Evolutionary conservation across 2,888 invertebrate species (phyloP).

Genomic region (Lasioglossum leucozonium): DNA sequence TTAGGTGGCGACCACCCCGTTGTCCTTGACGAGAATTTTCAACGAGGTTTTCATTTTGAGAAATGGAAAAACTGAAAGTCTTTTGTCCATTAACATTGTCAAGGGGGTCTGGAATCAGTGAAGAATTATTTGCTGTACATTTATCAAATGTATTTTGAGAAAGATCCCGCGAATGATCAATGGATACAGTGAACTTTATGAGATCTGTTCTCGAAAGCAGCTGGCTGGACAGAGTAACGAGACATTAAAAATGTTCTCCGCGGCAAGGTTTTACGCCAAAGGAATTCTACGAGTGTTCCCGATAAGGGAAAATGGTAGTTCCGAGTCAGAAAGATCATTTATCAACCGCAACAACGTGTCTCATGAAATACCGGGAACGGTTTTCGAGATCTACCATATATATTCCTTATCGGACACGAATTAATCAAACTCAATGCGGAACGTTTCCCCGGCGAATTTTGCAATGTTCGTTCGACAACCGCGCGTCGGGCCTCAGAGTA

Average conservation of each 20-base stretch:
- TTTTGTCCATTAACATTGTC: too few relatives aligned
- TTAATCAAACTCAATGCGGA: conserved; percentile 76
- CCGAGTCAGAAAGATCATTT: conserved; percentile 49
- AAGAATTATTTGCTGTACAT: background rate
- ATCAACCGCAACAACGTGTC: conserved; percentile 45
- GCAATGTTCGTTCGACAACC: conserved; percentile 60
- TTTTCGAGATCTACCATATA: conserved; percentile 52
- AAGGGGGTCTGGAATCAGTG: background rate
- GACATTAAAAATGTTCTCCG: conserved; percentile 3
- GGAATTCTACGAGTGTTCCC: background rate
- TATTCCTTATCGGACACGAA: conserved; percentile 75
- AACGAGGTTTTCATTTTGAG: too few relatives aligned
- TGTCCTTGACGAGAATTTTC: too few relatives aligned
- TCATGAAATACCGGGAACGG: conserved; percentile 47
- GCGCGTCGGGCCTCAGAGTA: conserved; percentile 53
- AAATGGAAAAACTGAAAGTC: too few relatives aligned
- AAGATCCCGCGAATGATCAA: background rate
- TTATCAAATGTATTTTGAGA: background rate
- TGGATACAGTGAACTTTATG: background rate
- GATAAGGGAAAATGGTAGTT: conserved; percentile 17
- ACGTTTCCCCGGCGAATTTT: conserved; percentile 61
- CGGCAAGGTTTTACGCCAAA: background rate
- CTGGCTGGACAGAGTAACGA: background rate
- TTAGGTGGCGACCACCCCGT: background rate
- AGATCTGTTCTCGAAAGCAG: background rate